Evolutionary conservation across 1,140 invertebrate genomes (phyloP).

Genomic region (Drosophila busckii): DNA sequence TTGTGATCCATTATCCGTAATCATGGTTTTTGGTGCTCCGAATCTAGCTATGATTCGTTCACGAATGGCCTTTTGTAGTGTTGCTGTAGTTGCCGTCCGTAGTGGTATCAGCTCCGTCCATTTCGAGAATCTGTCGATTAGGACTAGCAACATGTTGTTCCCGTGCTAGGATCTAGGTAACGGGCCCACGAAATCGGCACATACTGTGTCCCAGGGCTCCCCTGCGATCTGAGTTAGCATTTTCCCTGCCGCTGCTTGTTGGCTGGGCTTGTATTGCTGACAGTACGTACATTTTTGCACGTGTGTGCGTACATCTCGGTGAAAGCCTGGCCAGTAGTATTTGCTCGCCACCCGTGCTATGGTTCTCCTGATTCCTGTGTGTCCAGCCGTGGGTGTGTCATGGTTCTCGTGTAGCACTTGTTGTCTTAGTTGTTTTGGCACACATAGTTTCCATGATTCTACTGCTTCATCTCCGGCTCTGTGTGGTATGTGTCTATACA

Average conservation of each 20-base stretch:
- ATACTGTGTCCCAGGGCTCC: too few species aligned
- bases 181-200: slow-evolving; percentile 8
- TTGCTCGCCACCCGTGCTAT: background rate
- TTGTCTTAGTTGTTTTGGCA: background rate
- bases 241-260: too few species aligned
- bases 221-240: too few species aligned
- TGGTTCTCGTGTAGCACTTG: too few species aligned
- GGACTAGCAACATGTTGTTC: slow-evolving; percentile 3
- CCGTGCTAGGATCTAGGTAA: slow-evolving; percentile 3
- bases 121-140: slow-evolving; percentile 7
- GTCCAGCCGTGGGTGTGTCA: background rate
- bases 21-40: background rate
- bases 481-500: background rate
- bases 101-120: slow-evolving; percentile 1
- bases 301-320: too few species aligned
- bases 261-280: too few species aligned
- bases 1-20: background rate
- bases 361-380: background rate
- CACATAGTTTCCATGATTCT: background rate
- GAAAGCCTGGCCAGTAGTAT: too few species aligned
- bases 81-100: slow-evolving; percentile 5
- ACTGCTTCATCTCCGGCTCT: background rate
- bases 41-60: background rate
- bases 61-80: background rate
- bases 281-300: too few species aligned